phyloP scores from a whole-genome alignment of 2,797 vertebrate genomes.

The Natrix natrix region DNA sequence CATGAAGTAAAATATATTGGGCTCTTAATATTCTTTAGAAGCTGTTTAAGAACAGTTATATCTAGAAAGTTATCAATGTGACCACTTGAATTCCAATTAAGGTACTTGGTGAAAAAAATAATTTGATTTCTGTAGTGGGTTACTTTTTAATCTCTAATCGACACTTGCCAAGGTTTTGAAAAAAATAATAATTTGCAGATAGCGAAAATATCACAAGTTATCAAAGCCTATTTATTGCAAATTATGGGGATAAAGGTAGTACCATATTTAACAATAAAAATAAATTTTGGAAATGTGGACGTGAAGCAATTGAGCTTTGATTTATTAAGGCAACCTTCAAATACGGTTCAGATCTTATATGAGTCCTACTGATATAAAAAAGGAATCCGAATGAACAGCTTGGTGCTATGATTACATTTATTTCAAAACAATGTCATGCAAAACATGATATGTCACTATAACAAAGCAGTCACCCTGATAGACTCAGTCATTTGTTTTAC shows the following conservation, averaged over 20 bases:
- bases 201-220: not conserved
- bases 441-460: not conserved
- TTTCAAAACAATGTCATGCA: not conserved
- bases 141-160: slow-evolving; percentile 24
- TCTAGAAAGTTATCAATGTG: slow-evolving; percentile 28
- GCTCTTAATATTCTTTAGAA: slow-evolving; percentile 5
- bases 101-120: not conserved
- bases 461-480: not conserved
- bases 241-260: not conserved
- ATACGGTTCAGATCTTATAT: not conserved
- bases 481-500: not conserved
- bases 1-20: slow-evolving; percentile 36
- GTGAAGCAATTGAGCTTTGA: not conserved
- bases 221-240: not conserved
- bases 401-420: not conserved
- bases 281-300: not conserved
- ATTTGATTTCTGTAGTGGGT: not conserved
- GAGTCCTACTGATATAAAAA: not conserved
- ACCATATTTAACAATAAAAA: not conserved
- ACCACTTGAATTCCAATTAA: slow-evolving; percentile 11
- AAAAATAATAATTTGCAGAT: not conserved
- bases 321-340: not conserved
- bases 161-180: not conserved
- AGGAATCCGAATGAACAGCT: not conserved
- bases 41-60: not conserved